phyloP scores from a whole-genome alignment of 1,140 invertebrate genomes.

The Bacillus rossius region DNA sequence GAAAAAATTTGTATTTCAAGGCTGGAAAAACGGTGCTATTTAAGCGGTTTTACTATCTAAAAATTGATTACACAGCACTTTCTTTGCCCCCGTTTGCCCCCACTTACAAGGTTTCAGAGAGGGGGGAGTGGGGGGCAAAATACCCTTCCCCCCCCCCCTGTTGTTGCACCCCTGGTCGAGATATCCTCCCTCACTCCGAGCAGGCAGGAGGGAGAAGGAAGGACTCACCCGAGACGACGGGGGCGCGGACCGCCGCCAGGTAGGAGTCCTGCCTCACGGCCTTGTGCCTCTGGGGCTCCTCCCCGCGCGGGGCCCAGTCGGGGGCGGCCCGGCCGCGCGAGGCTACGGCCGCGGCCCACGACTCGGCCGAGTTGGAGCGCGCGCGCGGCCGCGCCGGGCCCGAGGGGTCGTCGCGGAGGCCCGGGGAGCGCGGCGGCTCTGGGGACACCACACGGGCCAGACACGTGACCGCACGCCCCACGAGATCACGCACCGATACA shows the following conservation, averaged over 20 bases:
- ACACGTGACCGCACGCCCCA: too few relatives aligned
- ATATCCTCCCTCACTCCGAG: too few relatives aligned
- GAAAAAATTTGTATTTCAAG: too few relatives aligned
- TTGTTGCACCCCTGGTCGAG: too few relatives aligned
- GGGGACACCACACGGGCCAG: not conserved
- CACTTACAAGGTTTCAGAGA: too few relatives aligned
- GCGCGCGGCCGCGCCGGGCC: slow-evolving; percentile 52
- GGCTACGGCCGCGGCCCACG: slow-evolving; percentile 34
- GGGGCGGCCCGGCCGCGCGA: slow-evolving; percentile 18
- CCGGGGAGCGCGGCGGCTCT: slow-evolving; percentile 1
- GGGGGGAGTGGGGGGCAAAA: too few relatives aligned
- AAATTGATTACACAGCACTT: too few relatives aligned
- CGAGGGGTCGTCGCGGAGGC: slow-evolving; percentile 11
- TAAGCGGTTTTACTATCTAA: too few relatives aligned
- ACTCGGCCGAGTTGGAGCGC: slow-evolving; percentile 54
- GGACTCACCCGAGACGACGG: slow-evolving; percentile 28
- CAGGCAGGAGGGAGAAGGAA: too few relatives aligned
- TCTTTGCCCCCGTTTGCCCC: too few relatives aligned
- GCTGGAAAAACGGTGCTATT: too few relatives aligned
- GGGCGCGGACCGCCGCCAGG: slow-evolving; percentile 41
- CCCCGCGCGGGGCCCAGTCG: slow-evolving; percentile 36
- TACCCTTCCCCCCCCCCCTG: too few relatives aligned
- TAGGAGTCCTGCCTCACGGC: slow-evolving; percentile 46
- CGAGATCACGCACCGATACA: not conserved
- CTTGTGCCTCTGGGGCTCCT: slow-evolving; percentile 37